Conservation (phyloP, 2,113 vertebrate species). For the Mesitornis unicolor region DNA sequence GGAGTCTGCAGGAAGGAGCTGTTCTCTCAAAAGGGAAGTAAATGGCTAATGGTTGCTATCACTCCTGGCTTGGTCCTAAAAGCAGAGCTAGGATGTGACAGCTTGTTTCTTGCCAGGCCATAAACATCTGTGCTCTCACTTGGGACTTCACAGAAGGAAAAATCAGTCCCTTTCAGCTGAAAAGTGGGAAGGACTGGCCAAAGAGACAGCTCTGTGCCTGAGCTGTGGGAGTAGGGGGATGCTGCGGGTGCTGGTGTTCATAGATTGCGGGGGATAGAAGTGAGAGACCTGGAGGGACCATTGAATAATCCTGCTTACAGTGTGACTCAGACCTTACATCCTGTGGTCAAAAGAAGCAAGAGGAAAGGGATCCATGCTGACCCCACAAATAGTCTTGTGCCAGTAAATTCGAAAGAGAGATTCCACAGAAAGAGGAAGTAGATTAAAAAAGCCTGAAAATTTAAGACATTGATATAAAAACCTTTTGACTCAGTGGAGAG, state of each 20-base stretch:
- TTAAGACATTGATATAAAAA: not conserved
- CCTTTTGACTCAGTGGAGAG: not conserved
- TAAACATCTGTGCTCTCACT: not conserved
- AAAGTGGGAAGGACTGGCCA: not conserved
- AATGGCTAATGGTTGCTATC: not conserved
- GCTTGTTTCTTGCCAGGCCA: not conserved
- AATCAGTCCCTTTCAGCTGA: not conserved
- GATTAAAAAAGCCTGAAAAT: not conserved
- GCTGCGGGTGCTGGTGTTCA: not conserved
- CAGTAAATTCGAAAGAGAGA: not conserved
- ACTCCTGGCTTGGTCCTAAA: not conserved
- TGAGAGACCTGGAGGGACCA: not conserved
- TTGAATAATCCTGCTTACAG: not conserved
- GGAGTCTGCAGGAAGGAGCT: not conserved
- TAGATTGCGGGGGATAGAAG: not conserved
- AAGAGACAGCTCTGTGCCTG: not conserved
- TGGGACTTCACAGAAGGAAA: not conserved
- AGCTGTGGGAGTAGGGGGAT: not conserved
- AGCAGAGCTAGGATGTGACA: not conserved
- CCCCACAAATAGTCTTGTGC: not conserved
- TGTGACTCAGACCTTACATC: not conserved
- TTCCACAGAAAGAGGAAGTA: constrained; percentile 26
- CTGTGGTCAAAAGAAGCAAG: not conserved
- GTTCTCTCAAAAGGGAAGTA: not conserved
- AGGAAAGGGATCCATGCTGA: not conserved